Evolutionary conservation across 1,140 invertebrate genomes (phyloP), one percentile per base, ranked within the genome.

Genomic region (Pinna nobilis): DNA sequence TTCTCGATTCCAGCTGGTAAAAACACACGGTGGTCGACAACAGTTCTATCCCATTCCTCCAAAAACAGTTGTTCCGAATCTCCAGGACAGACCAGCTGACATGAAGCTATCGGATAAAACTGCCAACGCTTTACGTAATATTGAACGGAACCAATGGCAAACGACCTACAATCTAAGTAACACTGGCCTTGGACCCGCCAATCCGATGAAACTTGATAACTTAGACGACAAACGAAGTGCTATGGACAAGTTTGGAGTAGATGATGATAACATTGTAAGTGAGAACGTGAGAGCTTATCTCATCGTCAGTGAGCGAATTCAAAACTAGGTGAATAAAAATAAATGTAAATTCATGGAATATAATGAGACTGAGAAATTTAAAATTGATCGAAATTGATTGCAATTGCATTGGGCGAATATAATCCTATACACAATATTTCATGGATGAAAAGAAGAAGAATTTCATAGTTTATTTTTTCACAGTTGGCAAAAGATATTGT

Each of bases 101-200:
- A 72, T 81, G 74, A 76, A 72, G 28, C 60, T 82, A 7, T 70
- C 68, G 23, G 55, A 67, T 7, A 79, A 59, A 35, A 81, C 81
- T 37, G 83, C 84, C 3, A 86, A 86, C 66, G 76, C 82, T 0
- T 30, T 86, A 49, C 74, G 84, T n/a, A 88, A 88, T 70, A 53
- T 88, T 6, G 86, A 88, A 71, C 73, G 86, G 2, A 69, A 82
- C 51, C 87, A 88, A 30, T 88, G 86, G 86, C 73, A 78, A 33
- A 86, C 86, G 25, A 82, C 76, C 1, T 83, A 88, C 30, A 66
- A 87, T 53, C 51, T 82, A 32, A 76, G 84, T 32, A 82, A 85
- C 72, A 87, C 86, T 0, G 86, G 86, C 0, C 65, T 88, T 5
- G 87, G 87, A 7, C 86, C 86, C 0, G 61, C 72, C 23, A 87